Conservation (phyloP, 2,113 vertebrate genomes). For the Caloenas nicobarica region DNA sequence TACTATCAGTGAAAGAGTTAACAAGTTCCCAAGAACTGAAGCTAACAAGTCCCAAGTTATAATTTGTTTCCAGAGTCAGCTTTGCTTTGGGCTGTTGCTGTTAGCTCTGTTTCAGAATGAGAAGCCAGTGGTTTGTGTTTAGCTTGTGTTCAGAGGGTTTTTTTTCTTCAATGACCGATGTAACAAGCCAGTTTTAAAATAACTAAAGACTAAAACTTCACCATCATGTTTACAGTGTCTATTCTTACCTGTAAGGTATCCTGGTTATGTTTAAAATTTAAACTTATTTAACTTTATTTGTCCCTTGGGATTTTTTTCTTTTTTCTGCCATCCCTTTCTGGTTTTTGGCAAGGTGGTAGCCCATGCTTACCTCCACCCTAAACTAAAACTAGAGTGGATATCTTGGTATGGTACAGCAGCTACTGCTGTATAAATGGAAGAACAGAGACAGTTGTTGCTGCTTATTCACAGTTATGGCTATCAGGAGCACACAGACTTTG, state of each 20-base stretch:
- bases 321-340: not conserved
- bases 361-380: not conserved
- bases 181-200: not conserved
- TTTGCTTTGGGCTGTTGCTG: not conserved
- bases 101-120: not conserved
- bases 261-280: not conserved
- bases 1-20: not conserved
- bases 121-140: not conserved
- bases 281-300: not conserved
- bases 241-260: not conserved
- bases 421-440: not conserved
- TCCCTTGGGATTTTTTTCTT: not conserved
- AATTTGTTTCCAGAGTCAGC: not conserved
- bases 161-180: not conserved
- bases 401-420: fast-evolving
- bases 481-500: not conserved
- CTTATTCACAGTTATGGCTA: not conserved
- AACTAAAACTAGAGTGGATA: not conserved
- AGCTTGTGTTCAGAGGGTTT: not conserved
- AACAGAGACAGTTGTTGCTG: not conserved
- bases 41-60: not conserved
- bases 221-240: not conserved
- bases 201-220: not conserved
- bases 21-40: not conserved
- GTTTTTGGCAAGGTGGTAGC: not conserved